These are phyloP conservation scores for Lordiphosa mommai DNA, from an alignment of 1,140 invertebrate genomes.

Conservation along the genomic window DNA sequence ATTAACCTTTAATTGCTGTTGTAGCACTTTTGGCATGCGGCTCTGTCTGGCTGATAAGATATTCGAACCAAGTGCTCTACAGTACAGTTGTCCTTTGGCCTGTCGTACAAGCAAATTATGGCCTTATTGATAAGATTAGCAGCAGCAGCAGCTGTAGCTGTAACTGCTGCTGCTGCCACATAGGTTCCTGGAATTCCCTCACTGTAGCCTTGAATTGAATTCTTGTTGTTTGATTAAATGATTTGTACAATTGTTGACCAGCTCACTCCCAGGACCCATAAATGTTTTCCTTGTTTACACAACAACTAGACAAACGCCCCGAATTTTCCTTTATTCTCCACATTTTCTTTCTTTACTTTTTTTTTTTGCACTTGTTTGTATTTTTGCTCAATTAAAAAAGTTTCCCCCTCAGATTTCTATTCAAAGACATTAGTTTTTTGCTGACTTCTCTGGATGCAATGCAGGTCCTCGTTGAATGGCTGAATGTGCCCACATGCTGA, in stretches of 20 bases:
- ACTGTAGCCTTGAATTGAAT: slow-evolving; percentile 3
- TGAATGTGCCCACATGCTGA: slow-evolving; percentile 71
- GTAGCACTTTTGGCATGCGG: slow-evolving; percentile 58
- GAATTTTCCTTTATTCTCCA: not conserved
- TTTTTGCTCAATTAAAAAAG: slow-evolving; percentile 73
- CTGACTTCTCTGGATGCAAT: slow-evolving; percentile 31
- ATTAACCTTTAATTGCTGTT: slow-evolving; percentile 55
- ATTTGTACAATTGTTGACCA: slow-evolving; percentile 52
- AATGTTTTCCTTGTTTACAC: slow-evolving; percentile 52
- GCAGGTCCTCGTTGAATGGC: too few species aligned
- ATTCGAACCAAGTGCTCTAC: not conserved
- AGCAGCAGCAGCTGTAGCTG: not conserved
- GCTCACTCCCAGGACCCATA: slow-evolving; percentile 14
- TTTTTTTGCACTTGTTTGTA: slow-evolving; percentile 71
- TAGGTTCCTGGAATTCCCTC: slow-evolving; percentile 7
- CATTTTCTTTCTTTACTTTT: not conserved
- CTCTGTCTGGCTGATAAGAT: slow-evolving; percentile 45
- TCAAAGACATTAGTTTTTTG: slow-evolving; percentile 56
- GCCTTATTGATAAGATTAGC: slow-evolving; percentile 53
- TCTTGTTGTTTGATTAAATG: slow-evolving; percentile 46
- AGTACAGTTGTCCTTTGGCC: slow-evolving; percentile 16
- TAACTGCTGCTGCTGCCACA: slow-evolving; percentile 9
- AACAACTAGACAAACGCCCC: slow-evolving; percentile 58
- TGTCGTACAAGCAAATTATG: slow-evolving; percentile 50
- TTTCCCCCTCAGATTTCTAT: slow-evolving; percentile 16